Evolutionary conservation across 2,888 invertebrate species (phyloP).

Genomic region (Sinelater perroti): DNA sequence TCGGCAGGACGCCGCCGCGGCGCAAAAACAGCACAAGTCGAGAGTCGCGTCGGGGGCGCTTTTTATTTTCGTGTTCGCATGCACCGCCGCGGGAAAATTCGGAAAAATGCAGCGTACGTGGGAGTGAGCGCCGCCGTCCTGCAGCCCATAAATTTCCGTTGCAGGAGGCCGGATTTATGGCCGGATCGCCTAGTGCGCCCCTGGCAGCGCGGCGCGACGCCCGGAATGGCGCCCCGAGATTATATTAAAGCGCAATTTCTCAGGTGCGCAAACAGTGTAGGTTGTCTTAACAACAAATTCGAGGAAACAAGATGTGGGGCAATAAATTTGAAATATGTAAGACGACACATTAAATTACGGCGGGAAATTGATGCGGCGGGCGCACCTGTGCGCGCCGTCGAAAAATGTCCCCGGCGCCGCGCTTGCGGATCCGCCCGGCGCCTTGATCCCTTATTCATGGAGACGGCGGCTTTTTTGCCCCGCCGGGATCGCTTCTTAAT

Average conservation of each 20-base stretch:
- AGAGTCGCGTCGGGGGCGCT: no score
- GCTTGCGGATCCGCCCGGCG: conserved; percentile 29
- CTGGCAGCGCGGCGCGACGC: background rate
- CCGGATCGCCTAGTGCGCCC: no score
- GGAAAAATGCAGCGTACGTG: no score
- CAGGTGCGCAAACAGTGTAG: conserved; percentile 34
- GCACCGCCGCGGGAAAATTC: no score
- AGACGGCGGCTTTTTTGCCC: conserved; percentile 28
- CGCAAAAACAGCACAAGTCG: no score
- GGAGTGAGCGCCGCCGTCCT: no score
- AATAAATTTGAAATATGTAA: conserved; percentile 55
- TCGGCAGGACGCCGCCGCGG: no score
- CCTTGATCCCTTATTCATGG: conserved; percentile 38
- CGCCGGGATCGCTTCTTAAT: conserved; percentile 30
- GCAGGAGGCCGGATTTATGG: no score
- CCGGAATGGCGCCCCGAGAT: conserved; percentile 14
- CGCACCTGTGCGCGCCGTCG: conserved; percentile 42
- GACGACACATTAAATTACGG: conserved; percentile 53
- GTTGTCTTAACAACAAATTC: conserved; percentile 38
- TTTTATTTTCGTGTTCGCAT: no score
- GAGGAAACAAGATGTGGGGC: conserved; percentile 33
- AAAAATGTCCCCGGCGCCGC: conserved; percentile 32
- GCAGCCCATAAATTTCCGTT: no score
- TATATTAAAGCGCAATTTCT: conserved; percentile 32
- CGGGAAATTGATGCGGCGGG: conserved; percentile 50